Evolutionary conservation across 92 coral and sea anemone species (phyloP).

Genomic region (Parazoanthus swiftii): DNA sequence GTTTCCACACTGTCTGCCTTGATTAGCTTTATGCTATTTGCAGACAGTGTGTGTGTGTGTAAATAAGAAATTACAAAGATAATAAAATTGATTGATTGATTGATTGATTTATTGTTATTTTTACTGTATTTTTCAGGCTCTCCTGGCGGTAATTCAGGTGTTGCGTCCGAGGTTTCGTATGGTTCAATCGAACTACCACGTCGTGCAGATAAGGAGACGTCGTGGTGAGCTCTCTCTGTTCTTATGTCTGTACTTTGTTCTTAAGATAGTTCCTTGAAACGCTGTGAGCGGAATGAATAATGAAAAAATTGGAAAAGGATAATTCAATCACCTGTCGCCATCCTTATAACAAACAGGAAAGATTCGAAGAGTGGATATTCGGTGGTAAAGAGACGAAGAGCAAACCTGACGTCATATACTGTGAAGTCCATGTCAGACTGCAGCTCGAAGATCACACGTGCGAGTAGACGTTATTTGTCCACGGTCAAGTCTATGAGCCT

Average conservation of each 20-base stretch:
- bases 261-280: background rate
- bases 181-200: background rate
- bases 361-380: background rate
- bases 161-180: background rate
- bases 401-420: constrained; percentile 12
- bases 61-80: too few relatives aligned
- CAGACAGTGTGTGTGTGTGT: too few relatives aligned
- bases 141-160: background rate
- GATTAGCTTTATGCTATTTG: too few relatives aligned
- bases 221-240: constrained; percentile 6
- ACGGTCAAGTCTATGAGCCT: constrained; percentile 27
- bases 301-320: background rate
- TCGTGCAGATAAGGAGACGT: constrained; percentile 16
- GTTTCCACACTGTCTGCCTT: too few relatives aligned
- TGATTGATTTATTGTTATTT: too few relatives aligned
- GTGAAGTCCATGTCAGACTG: constrained; percentile 29
- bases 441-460: background rate
- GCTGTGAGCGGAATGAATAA: background rate
- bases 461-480: constrained; percentile 5
- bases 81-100: too few relatives aligned
- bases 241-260: background rate
- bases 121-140: background rate
- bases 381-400: background rate
- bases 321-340: background rate
- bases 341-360: background rate